Percentiles rank a stretch among this genome's conserved stretches.
Conservation (phyloP, 2,797 vertebrate species). For the Mormyrus hasselquistii region DNA sequence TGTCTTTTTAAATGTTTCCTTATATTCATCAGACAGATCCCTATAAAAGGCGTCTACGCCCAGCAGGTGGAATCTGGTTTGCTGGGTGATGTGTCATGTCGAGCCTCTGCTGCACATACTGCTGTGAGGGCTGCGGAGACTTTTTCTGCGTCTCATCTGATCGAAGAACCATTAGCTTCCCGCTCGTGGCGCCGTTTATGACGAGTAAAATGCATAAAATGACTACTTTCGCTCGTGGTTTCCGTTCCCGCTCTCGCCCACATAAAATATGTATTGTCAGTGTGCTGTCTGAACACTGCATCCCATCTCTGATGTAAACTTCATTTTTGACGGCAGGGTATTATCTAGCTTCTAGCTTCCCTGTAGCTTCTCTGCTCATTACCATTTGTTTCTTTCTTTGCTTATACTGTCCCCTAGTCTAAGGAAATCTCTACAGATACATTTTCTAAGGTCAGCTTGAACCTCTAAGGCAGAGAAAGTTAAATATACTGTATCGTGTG, state of each 20-base stretch:
- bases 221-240: not conserved
- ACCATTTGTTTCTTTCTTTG: not conserved
- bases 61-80: not conserved
- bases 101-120: no score
- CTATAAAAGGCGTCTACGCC: not conserved
- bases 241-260: not conserved
- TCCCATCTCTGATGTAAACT: not conserved
- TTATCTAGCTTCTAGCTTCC: not conserved
- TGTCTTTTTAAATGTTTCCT: not conserved
- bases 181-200: not conserved
- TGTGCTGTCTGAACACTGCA: not conserved
- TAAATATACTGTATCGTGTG: not conserved
- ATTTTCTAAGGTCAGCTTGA: not conserved
- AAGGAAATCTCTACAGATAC: not conserved
- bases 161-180: not conserved
- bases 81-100: not conserved
- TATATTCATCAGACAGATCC: not conserved
- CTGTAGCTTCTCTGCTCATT: not conserved
- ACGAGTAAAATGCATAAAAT: not conserved
- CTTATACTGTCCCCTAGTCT: not conserved
- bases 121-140: not conserved
- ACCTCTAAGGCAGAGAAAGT: not conserved
- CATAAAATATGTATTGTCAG: conserved; percentile 12
- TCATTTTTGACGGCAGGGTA: not conserved
- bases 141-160: not conserved